Conservation (phyloP, 1,140 invertebrate genomes). For the Lithobius niger region DNA sequence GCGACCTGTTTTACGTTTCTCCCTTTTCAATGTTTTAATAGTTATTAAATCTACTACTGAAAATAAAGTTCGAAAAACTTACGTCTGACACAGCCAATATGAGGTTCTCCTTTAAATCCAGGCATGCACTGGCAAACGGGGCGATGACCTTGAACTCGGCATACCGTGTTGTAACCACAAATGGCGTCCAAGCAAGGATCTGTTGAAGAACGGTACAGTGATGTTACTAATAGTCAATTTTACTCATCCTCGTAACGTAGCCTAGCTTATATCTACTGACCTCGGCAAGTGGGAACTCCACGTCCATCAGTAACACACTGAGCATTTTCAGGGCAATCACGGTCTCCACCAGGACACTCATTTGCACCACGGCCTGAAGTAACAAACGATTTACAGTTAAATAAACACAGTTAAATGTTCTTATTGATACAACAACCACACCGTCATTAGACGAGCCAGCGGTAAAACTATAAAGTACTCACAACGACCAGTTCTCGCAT, state of each 20-base stretch:
- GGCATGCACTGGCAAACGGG: slow-evolving; percentile 25
- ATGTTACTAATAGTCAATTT: not conserved
- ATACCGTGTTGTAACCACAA: slow-evolving; percentile 25
- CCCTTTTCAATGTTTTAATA: too few species aligned
- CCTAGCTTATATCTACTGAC: slow-evolving; percentile 4
- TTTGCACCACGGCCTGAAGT: slow-evolving; percentile 20
- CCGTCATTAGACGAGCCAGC: too few species aligned
- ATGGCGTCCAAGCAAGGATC: slow-evolving; percentile 23
- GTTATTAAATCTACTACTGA: too few species aligned
- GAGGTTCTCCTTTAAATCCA: slow-evolving; percentile 26
- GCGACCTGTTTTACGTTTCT: too few species aligned
- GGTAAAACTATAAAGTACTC: not conserved
- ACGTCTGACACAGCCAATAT: slow-evolving; percentile 31
- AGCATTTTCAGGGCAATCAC: slow-evolving; percentile 23
- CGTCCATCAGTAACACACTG: slow-evolving; percentile 18
- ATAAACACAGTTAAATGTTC: too few species aligned
- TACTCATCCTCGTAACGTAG: not conserved
- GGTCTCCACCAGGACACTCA: slow-evolving; percentile 21
- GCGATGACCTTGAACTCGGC: slow-evolving; percentile 24
- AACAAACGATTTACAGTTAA: not conserved
- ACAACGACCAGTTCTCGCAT: slow-evolving; percentile 12
- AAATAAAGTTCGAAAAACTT: not conserved
- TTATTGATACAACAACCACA: too few species aligned
- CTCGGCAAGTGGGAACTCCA: slow-evolving; percentile 13
- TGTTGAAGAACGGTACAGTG: not conserved